These are phyloP conservation scores for Callocephalon fimbriatum DNA, from an alignment of 2,113 vertebrate genomes.

Conservation along the genomic window DNA sequence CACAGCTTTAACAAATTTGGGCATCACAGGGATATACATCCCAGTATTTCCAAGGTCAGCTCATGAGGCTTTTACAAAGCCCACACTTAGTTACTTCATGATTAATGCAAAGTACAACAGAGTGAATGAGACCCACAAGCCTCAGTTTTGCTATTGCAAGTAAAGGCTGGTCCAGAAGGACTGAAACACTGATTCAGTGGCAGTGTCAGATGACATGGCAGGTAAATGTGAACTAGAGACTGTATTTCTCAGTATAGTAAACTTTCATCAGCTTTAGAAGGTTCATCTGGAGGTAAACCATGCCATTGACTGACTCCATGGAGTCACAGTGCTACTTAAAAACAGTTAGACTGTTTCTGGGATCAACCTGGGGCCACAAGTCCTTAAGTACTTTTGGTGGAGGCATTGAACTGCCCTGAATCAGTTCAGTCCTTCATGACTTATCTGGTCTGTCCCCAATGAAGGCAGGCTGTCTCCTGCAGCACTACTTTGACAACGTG, in stretches of 20 bases:
- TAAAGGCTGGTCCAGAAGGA: background rate
- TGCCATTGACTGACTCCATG: background rate
- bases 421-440: background rate
- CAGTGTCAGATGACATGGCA: background rate
- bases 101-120: background rate
- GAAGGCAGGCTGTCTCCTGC: background rate
- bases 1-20: background rate
- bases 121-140: background rate
- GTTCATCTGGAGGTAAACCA: background rate
- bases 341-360: background rate
- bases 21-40: background rate
- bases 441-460: background rate
- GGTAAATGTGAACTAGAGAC: background rate
- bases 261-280: background rate
- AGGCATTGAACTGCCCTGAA: background rate
- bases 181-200: background rate
- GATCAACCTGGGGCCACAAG: background rate
- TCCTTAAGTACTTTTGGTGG: background rate
- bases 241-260: background rate
- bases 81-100: background rate
- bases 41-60: background rate
- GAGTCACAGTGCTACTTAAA: background rate
- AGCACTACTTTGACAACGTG: rapidly evolving
- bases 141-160: background rate
- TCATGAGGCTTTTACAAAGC: background rate